phyloP scores from a whole-genome alignment of 2,888 invertebrate species.

The Ariolimax columbianus region DNA sequence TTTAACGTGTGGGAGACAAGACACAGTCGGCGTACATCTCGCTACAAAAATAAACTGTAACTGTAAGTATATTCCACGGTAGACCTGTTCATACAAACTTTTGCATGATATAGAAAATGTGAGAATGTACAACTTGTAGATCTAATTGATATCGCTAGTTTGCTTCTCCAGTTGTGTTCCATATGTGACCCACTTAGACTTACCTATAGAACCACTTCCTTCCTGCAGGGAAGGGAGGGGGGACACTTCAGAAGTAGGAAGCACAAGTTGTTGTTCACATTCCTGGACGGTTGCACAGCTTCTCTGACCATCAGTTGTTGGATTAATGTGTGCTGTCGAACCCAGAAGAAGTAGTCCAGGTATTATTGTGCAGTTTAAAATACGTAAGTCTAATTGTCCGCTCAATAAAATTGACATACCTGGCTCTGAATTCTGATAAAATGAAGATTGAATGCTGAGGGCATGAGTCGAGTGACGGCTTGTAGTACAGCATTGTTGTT shows the following conservation, averaged over 20 bases:
- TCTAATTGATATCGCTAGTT: not conserved
- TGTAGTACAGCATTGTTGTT: too few relatives aligned
- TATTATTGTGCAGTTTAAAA: too few relatives aligned
- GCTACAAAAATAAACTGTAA: not conserved
- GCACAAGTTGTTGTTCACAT: not conserved
- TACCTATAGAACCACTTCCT: not conserved
- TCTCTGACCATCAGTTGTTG: too few relatives aligned
- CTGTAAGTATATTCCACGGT: not conserved
- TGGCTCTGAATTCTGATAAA: too few relatives aligned
- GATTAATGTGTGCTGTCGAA: too few relatives aligned
- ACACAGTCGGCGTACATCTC: not conserved
- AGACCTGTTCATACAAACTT: not conserved
- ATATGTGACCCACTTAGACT: conserved; percentile 8
- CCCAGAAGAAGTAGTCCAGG: too few relatives aligned
- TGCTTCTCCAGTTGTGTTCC: too few relatives aligned
- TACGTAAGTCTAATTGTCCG: too few relatives aligned
- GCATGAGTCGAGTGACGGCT: too few relatives aligned
- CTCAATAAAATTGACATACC: too few relatives aligned
- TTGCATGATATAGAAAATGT: not conserved
- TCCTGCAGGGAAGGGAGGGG: too few relatives aligned
- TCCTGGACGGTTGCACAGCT: not conserved
- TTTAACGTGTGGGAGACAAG: not conserved
- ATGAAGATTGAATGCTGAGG: too few relatives aligned
- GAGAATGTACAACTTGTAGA: not conserved
- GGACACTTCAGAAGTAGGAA: conserved; percentile 7